phyloP scores from a whole-genome alignment of 2,113 vertebrate species.

The Chunga burmeisteri region DNA sequence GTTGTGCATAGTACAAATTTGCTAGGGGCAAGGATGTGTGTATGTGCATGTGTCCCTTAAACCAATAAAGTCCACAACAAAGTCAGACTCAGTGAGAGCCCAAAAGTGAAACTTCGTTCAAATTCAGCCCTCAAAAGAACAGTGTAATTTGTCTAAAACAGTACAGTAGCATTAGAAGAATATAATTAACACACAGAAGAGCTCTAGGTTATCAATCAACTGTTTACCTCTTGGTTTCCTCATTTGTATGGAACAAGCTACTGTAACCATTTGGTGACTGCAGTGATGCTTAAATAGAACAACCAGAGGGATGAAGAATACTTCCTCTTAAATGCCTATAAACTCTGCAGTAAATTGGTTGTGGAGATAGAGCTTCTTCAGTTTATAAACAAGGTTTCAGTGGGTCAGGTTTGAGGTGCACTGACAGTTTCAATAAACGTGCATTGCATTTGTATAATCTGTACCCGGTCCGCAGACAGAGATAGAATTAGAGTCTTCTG shows the following conservation, averaged over 20 bases:
- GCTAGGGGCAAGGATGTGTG: rapidly evolving
- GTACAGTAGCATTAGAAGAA: background rate
- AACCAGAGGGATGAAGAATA: background rate
- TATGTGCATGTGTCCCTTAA: background rate
- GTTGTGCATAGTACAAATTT: background rate
- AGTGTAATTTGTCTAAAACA: background rate
- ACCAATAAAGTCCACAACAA: background rate
- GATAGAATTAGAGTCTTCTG: background rate
- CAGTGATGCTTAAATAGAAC: background rate
- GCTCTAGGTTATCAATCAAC: background rate
- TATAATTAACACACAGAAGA: background rate
- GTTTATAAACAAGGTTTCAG: background rate
- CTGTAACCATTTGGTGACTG: background rate
- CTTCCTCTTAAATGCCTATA: background rate
- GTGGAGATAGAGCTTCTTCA: background rate
- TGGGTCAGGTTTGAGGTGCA: background rate
- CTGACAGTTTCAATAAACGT: background rate
- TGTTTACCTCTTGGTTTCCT: background rate
- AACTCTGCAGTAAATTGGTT: background rate
- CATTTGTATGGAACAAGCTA: background rate
- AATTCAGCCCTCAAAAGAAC: background rate
- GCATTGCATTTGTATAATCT: background rate
- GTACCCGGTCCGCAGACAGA: background rate
- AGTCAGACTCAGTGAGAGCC: background rate
- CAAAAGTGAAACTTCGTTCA: background rate